Evolutionary conservation across 92 coral and sea anemone genomes (phyloP).

Genomic region (Pocillopora grandis): DNA sequence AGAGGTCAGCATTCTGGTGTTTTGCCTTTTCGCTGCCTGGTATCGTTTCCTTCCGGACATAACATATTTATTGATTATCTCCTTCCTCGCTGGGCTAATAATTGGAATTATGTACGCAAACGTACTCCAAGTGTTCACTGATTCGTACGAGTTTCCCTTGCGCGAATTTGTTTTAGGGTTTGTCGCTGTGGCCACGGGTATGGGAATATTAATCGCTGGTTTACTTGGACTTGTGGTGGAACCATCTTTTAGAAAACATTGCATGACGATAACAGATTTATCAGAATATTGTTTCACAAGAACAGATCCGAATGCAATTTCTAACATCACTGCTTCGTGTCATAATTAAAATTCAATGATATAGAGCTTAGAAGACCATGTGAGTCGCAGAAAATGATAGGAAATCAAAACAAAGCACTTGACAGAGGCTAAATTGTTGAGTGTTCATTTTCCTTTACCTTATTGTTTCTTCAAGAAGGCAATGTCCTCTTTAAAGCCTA

Average conservation of each 20-base stretch:
- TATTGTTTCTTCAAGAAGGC: too few species aligned
- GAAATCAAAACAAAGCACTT: too few species aligned
- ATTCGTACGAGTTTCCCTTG: constrained; percentile 43
- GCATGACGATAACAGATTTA: constrained; percentile 42
- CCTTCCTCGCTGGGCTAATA: constrained; percentile 52
- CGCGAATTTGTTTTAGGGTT: constrained; percentile 59
- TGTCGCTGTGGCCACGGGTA: constrained; percentile 59
- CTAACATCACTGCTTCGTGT: constrained; percentile 18
- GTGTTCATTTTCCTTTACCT: too few species aligned
- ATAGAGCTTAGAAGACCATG: not conserved
- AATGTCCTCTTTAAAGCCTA: too few species aligned
- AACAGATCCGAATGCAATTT: constrained; percentile 31
- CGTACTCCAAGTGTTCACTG: constrained; percentile 50
- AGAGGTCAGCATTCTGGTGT: constrained; percentile 44
- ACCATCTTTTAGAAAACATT: constrained; percentile 45
- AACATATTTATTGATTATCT: constrained; percentile 14
- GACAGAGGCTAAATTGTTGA: too few species aligned
- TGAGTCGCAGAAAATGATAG: too few species aligned
- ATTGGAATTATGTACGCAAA: constrained; percentile 58
- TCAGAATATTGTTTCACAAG: constrained; percentile 54
- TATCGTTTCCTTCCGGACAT: constrained; percentile 49
- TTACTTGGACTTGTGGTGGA: constrained; percentile 56
- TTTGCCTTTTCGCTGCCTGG: constrained; percentile 59
- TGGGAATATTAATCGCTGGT: constrained; percentile 56
- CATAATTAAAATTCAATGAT: not conserved